These are phyloP conservation scores for Drosophila cardini DNA, from an alignment of 1,140 invertebrate genomes.

Conservation along the genomic window DNA sequence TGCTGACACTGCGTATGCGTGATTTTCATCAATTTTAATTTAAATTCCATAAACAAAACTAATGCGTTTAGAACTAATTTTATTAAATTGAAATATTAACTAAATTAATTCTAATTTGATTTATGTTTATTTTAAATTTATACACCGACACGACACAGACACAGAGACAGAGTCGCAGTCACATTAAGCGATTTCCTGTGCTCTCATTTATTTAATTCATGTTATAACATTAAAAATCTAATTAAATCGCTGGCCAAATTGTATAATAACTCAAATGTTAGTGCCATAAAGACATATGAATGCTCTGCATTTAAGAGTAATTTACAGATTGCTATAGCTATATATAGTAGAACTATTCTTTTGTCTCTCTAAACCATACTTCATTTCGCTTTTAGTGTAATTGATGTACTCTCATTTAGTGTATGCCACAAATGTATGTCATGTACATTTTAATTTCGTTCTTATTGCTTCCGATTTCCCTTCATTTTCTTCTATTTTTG, in stretches of 20 bases:
- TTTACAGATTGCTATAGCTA: background rate
- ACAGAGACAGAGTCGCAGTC: background rate
- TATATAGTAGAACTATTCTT: background rate
- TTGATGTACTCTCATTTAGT: background rate
- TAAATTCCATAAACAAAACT: background rate
- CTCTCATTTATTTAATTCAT: conserved; percentile 56
- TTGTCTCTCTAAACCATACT: background rate
- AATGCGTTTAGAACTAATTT: conserved; percentile 1
- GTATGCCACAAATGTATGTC: conserved; percentile 48
- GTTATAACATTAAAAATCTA: conserved; percentile 29
- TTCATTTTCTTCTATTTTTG: background rate
- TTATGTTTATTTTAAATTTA: background rate
- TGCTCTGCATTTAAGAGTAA: background rate
- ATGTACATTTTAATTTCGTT: conserved; percentile 46
- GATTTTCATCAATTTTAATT: conserved; percentile 15
- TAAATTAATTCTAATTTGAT: conserved; percentile 23
- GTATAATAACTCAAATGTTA: conserved; percentile 36
- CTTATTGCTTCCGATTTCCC: background rate
- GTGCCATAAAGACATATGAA: background rate
- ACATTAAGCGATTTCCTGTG: conserved; percentile 16
- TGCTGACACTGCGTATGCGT: conserved; percentile 44
- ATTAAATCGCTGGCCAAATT: conserved; percentile 11
- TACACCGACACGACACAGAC: conserved; percentile 4
- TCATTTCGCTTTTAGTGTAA: background rate
- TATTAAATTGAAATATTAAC: conserved; percentile 13